A percentile compares a stretch with the other conserved stretches of the same genome.
Conservation (phyloP, 2,113 vertebrate genomes). For the Eurystomus gularis region DNA sequence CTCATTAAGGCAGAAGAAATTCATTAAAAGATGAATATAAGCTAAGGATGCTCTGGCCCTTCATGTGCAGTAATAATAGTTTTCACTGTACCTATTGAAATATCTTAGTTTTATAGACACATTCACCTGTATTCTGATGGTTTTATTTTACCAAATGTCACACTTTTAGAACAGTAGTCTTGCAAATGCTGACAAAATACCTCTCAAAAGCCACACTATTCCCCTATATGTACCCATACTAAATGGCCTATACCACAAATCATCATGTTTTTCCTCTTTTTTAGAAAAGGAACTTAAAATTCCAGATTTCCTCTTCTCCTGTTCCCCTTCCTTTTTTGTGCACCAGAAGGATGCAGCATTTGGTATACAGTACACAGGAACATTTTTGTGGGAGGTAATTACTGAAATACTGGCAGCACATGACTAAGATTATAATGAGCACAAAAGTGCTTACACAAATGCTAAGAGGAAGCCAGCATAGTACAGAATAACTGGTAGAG, state of each 20-base stretch:
- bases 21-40: neutral
- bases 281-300: neutral
- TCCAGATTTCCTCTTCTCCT: neutral
- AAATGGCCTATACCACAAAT: neutral
- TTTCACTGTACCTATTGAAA: neutral
- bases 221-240: neutral
- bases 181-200: neutral
- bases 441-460: neutral
- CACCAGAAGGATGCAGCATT: neutral
- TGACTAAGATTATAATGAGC: neutral
- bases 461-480: neutral
- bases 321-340: neutral
- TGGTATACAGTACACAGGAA: neutral
- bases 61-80: neutral
- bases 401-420: neutral
- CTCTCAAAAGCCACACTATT: neutral
- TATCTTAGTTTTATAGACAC: neutral
- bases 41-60: neutral
- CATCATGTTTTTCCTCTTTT: accelerated
- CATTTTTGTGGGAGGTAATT: neutral
- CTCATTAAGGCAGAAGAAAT: neutral
- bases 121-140: neutral
- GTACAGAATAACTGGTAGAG: neutral
- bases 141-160: neutral
- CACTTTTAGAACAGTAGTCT: neutral